Percentiles rank a stretch among this genome's conserved stretches.
phyloP scores from a whole-genome alignment of 1,140 invertebrate species.

The Yoshiicerus persimilis region DNA sequence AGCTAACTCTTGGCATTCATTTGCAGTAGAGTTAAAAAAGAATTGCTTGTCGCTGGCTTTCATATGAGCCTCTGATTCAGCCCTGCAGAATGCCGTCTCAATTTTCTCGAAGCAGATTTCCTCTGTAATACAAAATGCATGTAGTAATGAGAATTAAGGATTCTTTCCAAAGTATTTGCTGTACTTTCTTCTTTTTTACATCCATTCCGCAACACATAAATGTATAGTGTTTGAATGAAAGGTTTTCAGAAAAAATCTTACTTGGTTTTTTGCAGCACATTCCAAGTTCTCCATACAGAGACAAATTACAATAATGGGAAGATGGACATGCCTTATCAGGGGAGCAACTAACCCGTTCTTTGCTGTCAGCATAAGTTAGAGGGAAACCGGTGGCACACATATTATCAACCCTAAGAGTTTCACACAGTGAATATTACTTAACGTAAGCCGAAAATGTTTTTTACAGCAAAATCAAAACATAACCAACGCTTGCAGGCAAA shows the following conservation, averaged over 20 bases:
- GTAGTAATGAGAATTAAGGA: not conserved
- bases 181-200: not conserved
- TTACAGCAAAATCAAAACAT: not conserved
- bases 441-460: not conserved
- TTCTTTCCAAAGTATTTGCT: not conserved
- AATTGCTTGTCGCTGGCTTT: slow-evolving; percentile 58
- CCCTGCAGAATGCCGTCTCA: slow-evolving; percentile 55
- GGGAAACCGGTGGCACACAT: slow-evolving; percentile 70
- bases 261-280: slow-evolving; percentile 82
- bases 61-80: not conserved
- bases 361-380: slow-evolving; percentile 59
- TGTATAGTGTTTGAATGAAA: not conserved
- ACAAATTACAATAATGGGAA: slow-evolving; percentile 74
- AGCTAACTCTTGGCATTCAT: slow-evolving; percentile 70
- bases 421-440: not conserved
- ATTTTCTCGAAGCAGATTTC: slow-evolving; percentile 78
- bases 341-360: slow-evolving; percentile 65
- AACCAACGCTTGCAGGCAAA: not conserved
- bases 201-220: not conserved
- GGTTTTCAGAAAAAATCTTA: slow-evolving; percentile 51
- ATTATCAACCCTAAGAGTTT: slow-evolving; percentile 62
- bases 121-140: slow-evolving; percentile 55
- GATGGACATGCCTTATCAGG: slow-evolving; percentile 75
- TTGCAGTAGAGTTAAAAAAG: slow-evolving; percentile 75
- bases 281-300: slow-evolving; percentile 73